Base-by-base conservation (phyloP, 1,140 invertebrate species). In the Zaprionus vittiger region DNA sequence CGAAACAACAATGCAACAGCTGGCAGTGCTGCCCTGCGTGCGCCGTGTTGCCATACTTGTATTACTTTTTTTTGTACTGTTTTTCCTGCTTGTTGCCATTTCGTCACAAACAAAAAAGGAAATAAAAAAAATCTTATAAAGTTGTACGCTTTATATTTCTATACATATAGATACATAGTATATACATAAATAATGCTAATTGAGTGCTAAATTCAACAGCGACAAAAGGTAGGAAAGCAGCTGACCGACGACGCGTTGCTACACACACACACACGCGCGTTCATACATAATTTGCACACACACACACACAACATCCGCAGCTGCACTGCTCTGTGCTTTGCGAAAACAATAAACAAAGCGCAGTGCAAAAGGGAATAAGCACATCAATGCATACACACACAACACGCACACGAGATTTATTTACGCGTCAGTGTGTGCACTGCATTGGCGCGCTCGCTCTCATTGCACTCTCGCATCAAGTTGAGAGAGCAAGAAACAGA, bases 361-460 rank as follows among this genome's bases (percentile, higher is more conserved):
- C 37, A 57, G 44, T 15, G 55, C 28, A 64, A 65, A 65, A 73
- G 60, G 55, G 44, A 55, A 61, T 61, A 68, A 54, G 57, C 47
- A 64, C 57, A 62, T 49, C 11, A 20, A 66, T 31, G 17, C 28
- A 17, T 11, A 49, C 22, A 60, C 1, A 31, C 49, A 65, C 9
- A 28, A 28, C 26, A 22, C 20, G 9, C 5, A 49, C 31, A 61
- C 6, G 41, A 52, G 7, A 38, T 34, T 5, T 26, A 17, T 15
- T 22, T 41, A 17, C 41, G 71, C 47, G 26, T 22, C 14, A 41
- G 47, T 70, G 24, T 57, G 28, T 14, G n/a, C 31, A 67, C 73
- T 67, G 69, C 70, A 67, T 62, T 67, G 69, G 55, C 67, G 80
- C 81, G 79, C 67, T 73, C 81, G 64, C 79, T 78, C 79, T 75